Base-by-base conservation (phyloP, 2,797 vertebrate genomes). In the Sarcoramphus papa region DNA sequence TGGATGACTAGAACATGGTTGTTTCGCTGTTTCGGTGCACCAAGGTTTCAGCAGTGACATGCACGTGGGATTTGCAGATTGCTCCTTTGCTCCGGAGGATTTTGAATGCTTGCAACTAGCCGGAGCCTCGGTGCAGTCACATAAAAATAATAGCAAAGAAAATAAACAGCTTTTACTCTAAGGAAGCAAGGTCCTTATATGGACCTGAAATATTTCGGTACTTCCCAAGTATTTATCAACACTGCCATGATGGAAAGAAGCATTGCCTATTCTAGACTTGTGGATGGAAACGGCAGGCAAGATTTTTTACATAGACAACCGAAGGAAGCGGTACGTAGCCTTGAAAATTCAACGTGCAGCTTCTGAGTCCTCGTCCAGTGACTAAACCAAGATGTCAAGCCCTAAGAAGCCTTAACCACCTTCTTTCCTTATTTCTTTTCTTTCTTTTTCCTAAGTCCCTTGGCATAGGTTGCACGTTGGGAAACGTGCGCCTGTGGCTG, bases 91-190 rank as follows among this genome's bases (percentile, higher is more conserved):
- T 60, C 48, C 21, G 9, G 20, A 35, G 77, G 67, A 31, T 84
- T 78, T 63, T 51, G 57, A 57, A 50, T 12, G 31, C 82, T 63
- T 69, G 35, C 15, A 68, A 41, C 40, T 40, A 81, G 82, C 40
- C 21, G 31, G 87, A 53, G 62, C 73, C 88, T 94, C 18, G 14
- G 79, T 95, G 56, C 45, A 40, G 81, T 85, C 28, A 0, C 0
- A 12, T 90, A 65, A 84, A 91, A 89, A 88, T 48, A 90, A 95
- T 41, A 83, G 76, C 92, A 69, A 95, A 80, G 89, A 92, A 96
- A 96, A 95, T 86, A 96, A 97, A 95, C 73, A 91, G 57, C 59
- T 90, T 93, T 90, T 89, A 81, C 60, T 16, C 65, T 59, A 65
- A 95, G 94, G 96, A 97, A 93, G 79, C 77, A 0, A 76, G 82